A percentile compares a stretch with the other conserved stretches of the same genome.
These are phyloP conservation scores for Mythimna pallens DNA, from an alignment of 2,888 invertebrate species.

Conservation along the genomic window DNA sequence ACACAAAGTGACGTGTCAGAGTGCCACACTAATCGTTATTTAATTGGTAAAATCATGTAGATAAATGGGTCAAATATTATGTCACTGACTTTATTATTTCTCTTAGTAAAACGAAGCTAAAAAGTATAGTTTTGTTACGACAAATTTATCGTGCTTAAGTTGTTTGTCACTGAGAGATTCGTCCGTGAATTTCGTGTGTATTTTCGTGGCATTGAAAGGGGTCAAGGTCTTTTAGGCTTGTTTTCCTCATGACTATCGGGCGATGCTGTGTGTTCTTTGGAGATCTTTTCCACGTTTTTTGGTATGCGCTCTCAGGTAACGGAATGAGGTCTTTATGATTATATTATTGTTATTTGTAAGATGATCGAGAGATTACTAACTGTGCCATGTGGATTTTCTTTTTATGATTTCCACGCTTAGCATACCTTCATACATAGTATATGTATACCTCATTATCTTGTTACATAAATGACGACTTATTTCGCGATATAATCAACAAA, in stretches of 20 bases:
- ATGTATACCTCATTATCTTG: not conserved
- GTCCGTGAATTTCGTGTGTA: conserved; percentile 26
- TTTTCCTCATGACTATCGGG: conserved; percentile 17
- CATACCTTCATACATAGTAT: not conserved
- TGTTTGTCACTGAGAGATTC: conserved; percentile 35
- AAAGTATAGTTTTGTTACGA: conserved; percentile 32
- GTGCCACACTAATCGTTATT: conserved; percentile 32
- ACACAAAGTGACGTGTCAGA: not conserved
- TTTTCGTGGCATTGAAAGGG: conserved; percentile 16
- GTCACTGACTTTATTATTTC: conserved; percentile 23
- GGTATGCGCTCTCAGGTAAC: not conserved
- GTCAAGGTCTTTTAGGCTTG: conserved; percentile 31
- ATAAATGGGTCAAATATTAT: conserved; percentile 43
- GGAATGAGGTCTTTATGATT: not conserved
- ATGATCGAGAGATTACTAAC: not conserved
- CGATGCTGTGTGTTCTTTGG: conserved; percentile 1
- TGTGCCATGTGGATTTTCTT: not conserved
- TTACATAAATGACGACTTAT: not conserved
- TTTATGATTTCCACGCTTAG: not conserved
- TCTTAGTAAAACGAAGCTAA: conserved; percentile 13
- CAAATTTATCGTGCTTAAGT: conserved; percentile 33
- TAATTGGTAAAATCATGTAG: conserved; percentile 48
- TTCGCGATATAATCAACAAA: not conserved
- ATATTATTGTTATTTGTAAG: not conserved
- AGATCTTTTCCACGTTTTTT: not conserved